Base-by-base conservation (phyloP, 2,888 invertebrate genomes). In the Candidula unifasciata region DNA sequence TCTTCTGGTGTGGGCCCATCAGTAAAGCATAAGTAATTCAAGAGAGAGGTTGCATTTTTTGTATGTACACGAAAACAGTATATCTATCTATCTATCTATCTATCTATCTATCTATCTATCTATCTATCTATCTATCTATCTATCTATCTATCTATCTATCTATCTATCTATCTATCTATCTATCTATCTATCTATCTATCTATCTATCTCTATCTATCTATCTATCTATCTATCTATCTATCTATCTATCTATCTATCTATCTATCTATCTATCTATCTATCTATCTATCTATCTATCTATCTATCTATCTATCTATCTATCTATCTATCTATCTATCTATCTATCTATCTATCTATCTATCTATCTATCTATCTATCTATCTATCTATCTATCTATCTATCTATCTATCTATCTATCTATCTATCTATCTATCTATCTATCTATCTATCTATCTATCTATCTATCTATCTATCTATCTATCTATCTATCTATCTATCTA, bases 351-450 rank as follows among this genome's bases (percentile, higher is more conserved):
- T 69, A 35, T 33, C 6, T 33, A 35, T 35, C 33, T 35, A 35
- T 69, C 33, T 69, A 33, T 35, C 33, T 69, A 35, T 69, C 68
- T 68, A 68, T 68, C 68, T 30, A 30, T 68, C 27, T 68, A 18
- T 68, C 68, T 68, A 18, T 27, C 30, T 27, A 18, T 68, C 68
- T 30, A 6, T 68, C 68, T 30, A 3, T 30, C 68, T 68, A 18
- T 68, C 68, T 68, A 68, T 68, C 30, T 10, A 30, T 68, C 5
- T 68, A 30, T 68, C 68, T 68, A 18, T 54, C 54, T 54, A 54
- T 54, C 54, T 13, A 54, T 54, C 5, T 68, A 8, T 68, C 68
- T 68, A 8, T 27, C 30, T 3, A 6, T 30, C 68, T 18, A 6
- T 68, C 68, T 68, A 2, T 30, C 68, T 68, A 10, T 27, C 16